These are phyloP conservation scores for Erynnis tages DNA, from an alignment of 2,888 invertebrate genomes.

Conservation along the genomic window DNA sequence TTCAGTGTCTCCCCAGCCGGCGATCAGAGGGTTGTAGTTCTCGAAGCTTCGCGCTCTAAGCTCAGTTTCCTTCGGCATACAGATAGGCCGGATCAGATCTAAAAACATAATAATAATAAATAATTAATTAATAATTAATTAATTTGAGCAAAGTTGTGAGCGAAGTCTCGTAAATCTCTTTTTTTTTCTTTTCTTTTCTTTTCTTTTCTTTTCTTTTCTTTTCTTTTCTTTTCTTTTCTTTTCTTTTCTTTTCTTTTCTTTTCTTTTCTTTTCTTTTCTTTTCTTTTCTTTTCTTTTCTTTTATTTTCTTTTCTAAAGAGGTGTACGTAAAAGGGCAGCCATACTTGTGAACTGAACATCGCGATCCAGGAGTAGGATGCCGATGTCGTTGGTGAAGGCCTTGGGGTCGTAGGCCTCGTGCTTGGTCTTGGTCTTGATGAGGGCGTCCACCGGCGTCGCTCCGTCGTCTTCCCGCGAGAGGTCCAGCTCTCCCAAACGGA, in stretches of 20 bases:
- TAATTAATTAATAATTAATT: too few species aligned
- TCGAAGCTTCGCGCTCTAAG: constrained; percentile 79
- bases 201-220: too few species aligned
- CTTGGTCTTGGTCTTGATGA: constrained; percentile 80
- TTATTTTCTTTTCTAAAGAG: background rate
- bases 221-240: too few species aligned
- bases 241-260: too few species aligned
- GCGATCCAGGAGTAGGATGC: constrained; percentile 83
- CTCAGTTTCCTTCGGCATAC: constrained; percentile 83
- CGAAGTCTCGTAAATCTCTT: too few species aligned
- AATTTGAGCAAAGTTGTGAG: too few species aligned
- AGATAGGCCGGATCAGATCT: constrained; percentile 88
- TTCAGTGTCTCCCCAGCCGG: constrained; percentile 90
- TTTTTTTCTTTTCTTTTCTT: too few species aligned
- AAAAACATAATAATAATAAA: constrained; percentile 47
- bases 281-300: too few species aligned
- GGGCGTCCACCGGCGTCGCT: constrained; percentile 83
- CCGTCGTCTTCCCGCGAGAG: constrained; percentile 83
- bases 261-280: too few species aligned
- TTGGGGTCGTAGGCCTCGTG: constrained; percentile 86
- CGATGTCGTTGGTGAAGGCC: constrained; percentile 88
- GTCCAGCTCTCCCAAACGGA: constrained; percentile 90
- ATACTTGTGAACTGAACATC: constrained; percentile 81
- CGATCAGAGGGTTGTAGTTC: constrained; percentile 84
- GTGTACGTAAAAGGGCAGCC: background rate